phyloP scores from a whole-genome alignment of 1,140 invertebrate genomes.

The Samia ricini region DNA sequence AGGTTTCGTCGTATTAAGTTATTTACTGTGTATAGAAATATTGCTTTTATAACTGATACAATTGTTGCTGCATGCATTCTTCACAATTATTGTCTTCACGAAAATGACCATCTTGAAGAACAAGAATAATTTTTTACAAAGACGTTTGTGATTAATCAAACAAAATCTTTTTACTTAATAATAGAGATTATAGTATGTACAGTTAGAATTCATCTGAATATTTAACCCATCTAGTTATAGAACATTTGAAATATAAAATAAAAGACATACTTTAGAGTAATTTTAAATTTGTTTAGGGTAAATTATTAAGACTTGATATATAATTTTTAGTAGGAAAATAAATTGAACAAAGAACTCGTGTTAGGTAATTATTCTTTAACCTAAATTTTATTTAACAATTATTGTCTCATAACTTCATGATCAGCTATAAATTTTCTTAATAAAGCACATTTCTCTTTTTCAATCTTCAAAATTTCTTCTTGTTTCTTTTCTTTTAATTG shows the following conservation, averaged over 20 bases:
- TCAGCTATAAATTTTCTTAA: constrained; percentile 39
- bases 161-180: too few species aligned
- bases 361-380: not conserved
- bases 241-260: too few species aligned
- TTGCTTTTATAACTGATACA: constrained; percentile 56
- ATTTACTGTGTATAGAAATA: constrained; percentile 56
- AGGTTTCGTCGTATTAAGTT: constrained; percentile 49
- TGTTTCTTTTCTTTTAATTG: constrained; percentile 55
- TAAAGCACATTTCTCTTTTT: constrained; percentile 56
- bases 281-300: too few species aligned
- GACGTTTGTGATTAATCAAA: too few species aligned
- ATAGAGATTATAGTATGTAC: too few species aligned
- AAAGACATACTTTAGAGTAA: too few species aligned
- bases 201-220: too few species aligned
- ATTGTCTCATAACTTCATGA: constrained; percentile 21
- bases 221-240: too few species aligned
- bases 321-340: too few species aligned
- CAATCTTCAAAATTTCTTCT: constrained; percentile 56
- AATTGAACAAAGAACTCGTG: too few species aligned
- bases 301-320: not conserved
- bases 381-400: not conserved
- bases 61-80: constrained; percentile 58
- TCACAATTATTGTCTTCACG: constrained; percentile 52
- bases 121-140: constrained; percentile 17
- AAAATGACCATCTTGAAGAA: constrained; percentile 46